Evolutionary conservation across 2,888 invertebrate genomes (phyloP).

Genomic region (Hymenopus coronatus): DNA sequence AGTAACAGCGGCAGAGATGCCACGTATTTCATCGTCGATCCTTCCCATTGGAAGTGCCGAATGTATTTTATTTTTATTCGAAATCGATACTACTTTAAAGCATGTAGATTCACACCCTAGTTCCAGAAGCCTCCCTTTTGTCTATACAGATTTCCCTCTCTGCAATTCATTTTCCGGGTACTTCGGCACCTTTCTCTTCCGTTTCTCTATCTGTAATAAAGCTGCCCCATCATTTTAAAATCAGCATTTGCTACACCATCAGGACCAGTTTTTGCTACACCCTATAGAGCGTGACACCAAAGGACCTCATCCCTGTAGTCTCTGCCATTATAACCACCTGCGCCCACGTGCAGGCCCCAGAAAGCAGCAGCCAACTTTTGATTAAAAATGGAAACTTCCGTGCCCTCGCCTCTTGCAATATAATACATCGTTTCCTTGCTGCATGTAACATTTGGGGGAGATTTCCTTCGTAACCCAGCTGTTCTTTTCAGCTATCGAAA

Average conservation of each 20-base stretch:
- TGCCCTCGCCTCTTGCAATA: slow-evolving; percentile 14
- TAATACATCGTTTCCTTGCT: slow-evolving; percentile 15
- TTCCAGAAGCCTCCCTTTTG: not conserved
- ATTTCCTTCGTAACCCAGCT: slow-evolving; percentile 15
- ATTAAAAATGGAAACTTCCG: slow-evolving; percentile 29
- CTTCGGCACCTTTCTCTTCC: not conserved
- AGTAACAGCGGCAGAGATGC: not conserved
- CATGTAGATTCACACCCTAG: not conserved
- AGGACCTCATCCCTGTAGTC: not conserved
- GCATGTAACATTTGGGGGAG: slow-evolving; percentile 24
- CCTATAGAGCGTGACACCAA: not conserved
- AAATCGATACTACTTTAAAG: not conserved
- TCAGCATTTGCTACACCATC: not conserved
- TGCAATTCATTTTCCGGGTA: not conserved
- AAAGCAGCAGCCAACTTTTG: slow-evolving; percentile 23
- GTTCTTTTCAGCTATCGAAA: slow-evolving; percentile 10
- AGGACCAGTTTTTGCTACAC: not conserved
- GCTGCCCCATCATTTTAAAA: not conserved
- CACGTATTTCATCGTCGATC: not conserved
- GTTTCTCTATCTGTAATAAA: not conserved
- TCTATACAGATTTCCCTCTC: not conserved
- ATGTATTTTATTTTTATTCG: not conserved
- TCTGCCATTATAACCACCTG: slow-evolving; percentile 15
- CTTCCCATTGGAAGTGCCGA: not conserved
- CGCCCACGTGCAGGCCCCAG: not conserved